Evolutionary conservation across 2,888 invertebrate species (phyloP), one percentile per base, ranked within the genome.

Genomic region (Pristionchus fissidentatus): DNA sequence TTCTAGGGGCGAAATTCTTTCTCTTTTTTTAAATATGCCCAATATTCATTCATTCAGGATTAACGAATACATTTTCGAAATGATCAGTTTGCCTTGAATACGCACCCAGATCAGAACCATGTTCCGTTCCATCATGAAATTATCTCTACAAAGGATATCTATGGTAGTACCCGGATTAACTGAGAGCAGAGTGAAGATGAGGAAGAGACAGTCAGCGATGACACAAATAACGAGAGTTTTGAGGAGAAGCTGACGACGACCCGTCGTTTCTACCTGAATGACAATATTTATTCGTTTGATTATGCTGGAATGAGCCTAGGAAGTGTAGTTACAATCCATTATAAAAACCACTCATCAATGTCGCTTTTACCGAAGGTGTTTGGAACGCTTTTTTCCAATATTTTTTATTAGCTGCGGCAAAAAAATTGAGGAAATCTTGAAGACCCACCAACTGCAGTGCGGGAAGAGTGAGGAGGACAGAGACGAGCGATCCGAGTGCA

Each of bases 391-490:
- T n/a, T n/a, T n/a, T n/a, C n/a, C n/a, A n/a, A n/a, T n/a, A n/a
- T n/a, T n/a, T n/a, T n/a, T n/a, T n/a, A 52, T 52, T 8, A 52
- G 8, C 22, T 3, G 2, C 15, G 22, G 3, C 52, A 52, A 22
- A 19, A 49, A 49, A 49, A 15, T 55, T 19, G 55, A 66, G 35
- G 19, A 4, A 38, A 66, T 35, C 15, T 43, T 32, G 52, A 75
- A n/a, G 4, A 52, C 35, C 38, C 70, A 87, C 90, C 86, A 91
- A 85, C 85, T 87, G 85, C 3, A 91, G 84, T n/a, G 90, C 88
- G 3, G 91, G 91, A 7, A 91, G 84, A 0, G 91, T 90, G 26
- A 91, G 84, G n/a, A 91, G 32, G 13, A 89, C 89, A 3, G 90
- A 90, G 38, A 91, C 77, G 13, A 91, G 85, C 8, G 89, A 86